Percentiles rank a stretch among this genome's conserved stretches.
Evolutionary conservation across 1,140 invertebrate species (phyloP).

Genomic region (Pseudomyrmex dendroicus): DNA sequence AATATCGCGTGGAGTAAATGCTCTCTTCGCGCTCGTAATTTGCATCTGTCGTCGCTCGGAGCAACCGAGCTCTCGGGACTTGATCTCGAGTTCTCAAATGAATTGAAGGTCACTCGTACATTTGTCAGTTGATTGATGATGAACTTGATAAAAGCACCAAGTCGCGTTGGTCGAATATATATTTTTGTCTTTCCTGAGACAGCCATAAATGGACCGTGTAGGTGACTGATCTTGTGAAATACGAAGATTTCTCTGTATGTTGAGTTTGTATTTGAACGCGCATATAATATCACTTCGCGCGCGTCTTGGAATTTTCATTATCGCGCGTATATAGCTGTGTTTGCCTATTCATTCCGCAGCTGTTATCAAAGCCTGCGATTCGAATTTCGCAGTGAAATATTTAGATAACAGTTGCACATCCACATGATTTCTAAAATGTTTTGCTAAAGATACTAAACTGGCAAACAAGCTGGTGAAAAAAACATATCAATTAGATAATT

Average conservation of each 20-base stretch:
- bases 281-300: constrained; percentile 20
- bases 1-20: constrained; percentile 58
- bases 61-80: background rate
- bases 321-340: constrained; percentile 29
- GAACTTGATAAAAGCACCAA: background rate
- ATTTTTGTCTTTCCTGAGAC: background rate
- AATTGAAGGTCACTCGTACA: constrained; percentile 45
- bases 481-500: background rate
- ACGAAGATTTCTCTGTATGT: background rate
- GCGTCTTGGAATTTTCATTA: constrained; percentile 46
- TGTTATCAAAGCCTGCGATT: constrained; percentile 3
- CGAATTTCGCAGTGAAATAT: background rate
- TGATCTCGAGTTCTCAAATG: constrained; percentile 38
- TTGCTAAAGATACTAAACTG: background rate
- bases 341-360: constrained; percentile 38
- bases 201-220: constrained; percentile 62
- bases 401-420: background rate
- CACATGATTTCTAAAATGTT: constrained; percentile 24
- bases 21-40: constrained; percentile 42
- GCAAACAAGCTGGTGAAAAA: background rate
- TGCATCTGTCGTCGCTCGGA: constrained; percentile 29
- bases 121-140: background rate
- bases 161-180: background rate
- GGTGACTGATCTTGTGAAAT: constrained; percentile 62
- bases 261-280: background rate